A percentile compares a stretch with the other conserved stretches of the same genome.
phyloP scores from a whole-genome alignment of 1,140 invertebrate genomes.

The honey bee (Apis mellifera) region Amel_HAv3.1 CM009942.2:2445501-2446000 shows the following conservation, averaged over 20 bases:
- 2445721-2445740: not conserved
- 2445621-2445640: constrained; percentile 8
- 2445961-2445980: no score
- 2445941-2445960: no score
- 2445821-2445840: no score
- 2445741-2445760: not conserved
- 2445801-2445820: no score
- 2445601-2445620: not conserved
- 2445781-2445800: no score
- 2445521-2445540: constrained; percentile 27
- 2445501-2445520: constrained; percentile 32
- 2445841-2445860: no score
- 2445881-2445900: no score
- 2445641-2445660: not conserved
- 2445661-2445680: not conserved
- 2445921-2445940: no score
- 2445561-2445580: constrained; percentile 7
- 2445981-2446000: no score
- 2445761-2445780: no score
- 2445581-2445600: not conserved
- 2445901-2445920: no score
- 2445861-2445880: no score
- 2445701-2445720: not conserved
- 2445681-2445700: not conserved
- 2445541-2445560: not conserved